phyloP scores from a whole-genome alignment of 2,888 invertebrate genomes.

The Thecophora atra region DNA sequence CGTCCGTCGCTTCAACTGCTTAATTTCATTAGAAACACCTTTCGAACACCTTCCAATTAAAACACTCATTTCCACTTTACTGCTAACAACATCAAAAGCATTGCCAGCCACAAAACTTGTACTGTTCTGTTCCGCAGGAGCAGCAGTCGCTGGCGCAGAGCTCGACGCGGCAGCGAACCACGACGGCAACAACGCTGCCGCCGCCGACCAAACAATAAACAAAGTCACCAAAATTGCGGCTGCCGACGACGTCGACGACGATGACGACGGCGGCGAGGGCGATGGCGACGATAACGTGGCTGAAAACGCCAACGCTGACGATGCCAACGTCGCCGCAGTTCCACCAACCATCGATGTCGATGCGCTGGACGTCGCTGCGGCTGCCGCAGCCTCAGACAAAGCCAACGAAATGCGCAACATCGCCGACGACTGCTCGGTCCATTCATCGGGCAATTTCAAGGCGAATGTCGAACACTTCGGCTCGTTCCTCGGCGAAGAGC shows the following conservation, averaged over 20 bases:
- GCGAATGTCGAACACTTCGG: conserved; percentile 76
- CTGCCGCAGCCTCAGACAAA: conserved; percentile 43
- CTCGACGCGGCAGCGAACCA: conserved; percentile 43
- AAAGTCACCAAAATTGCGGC: conserved; percentile 50
- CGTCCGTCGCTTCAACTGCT: conserved; percentile 5
- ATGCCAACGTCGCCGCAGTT: background rate
- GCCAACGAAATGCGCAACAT: conserved; percentile 42
- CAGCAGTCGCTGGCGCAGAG: conserved; percentile 44
- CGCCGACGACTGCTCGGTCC: conserved; percentile 48
- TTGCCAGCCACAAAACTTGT: conserved; percentile 35
- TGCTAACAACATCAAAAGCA: conserved; percentile 40
- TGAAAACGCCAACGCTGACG: background rate
- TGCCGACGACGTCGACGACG: conserved; percentile 45
- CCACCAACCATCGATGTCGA: conserved; percentile 45
- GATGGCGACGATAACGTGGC: background rate
- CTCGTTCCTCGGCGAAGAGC: conserved; percentile 80
- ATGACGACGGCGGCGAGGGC: conserved; percentile 30
- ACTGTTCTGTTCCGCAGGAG: conserved; percentile 63
- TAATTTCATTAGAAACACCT: conserved; percentile 25
- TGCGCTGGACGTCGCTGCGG: conserved; percentile 47
- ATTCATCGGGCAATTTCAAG: conserved; percentile 39
- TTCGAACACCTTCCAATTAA: conserved; percentile 37
- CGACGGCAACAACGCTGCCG: conserved; percentile 44
- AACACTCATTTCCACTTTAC: conserved; percentile 32
- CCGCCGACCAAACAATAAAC: background rate